Base-by-base conservation (phyloP, 1,140 invertebrate genomes). In the Zaprionus inermis region DNA sequence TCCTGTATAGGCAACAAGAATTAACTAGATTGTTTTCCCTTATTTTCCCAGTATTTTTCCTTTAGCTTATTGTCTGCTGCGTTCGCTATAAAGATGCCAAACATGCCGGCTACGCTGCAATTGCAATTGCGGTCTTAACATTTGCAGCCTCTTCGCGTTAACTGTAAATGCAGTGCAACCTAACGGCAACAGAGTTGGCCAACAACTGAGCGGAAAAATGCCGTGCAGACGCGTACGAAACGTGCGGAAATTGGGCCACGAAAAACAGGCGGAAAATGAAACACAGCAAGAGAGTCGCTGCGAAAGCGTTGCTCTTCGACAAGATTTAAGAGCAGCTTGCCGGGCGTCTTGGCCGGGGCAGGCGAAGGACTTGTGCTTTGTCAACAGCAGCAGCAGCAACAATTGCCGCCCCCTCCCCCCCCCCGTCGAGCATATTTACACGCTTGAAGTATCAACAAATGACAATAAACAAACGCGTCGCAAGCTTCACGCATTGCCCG, bases 401-500 rank as follows among this genome's bases (percentile, higher is more conserved):
- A 75, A 71, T 69, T 46, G 28, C 51, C 30, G 59, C 20, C 59
- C 44, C 64, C 59, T 59, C 1, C 44, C 44, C 18, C n/a, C 5
- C 18, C 20, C 18, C 16, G 18, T 12, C 63, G 49, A 59, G 72
- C 72, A 57, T 71, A 75, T 71, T 75, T 64, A 64, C 58, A 75
- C 60, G 60, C 67, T 64, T 65, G 54, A 44, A 75, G 67, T 63
- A 64, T 46, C 66, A 63, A 64, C 34, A 71, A 61, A 64, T 44
- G 64, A 75, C 67, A 71, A 72, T 75, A 75, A 75, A 75, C 59
- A 70, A 71, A 44, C 51, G 38, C 34, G 32, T 12, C 34, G 32
- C 49, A 51, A 55, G 28, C 60, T 46, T 52, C 67, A 65, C 67
- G 71, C 72, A 75, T 74, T 70, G 66, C 59, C 22, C 30, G 24